Evolutionary conservation across 2,888 invertebrate genomes (phyloP).

Genomic region (Caenorhabditis sp.): DNA sequence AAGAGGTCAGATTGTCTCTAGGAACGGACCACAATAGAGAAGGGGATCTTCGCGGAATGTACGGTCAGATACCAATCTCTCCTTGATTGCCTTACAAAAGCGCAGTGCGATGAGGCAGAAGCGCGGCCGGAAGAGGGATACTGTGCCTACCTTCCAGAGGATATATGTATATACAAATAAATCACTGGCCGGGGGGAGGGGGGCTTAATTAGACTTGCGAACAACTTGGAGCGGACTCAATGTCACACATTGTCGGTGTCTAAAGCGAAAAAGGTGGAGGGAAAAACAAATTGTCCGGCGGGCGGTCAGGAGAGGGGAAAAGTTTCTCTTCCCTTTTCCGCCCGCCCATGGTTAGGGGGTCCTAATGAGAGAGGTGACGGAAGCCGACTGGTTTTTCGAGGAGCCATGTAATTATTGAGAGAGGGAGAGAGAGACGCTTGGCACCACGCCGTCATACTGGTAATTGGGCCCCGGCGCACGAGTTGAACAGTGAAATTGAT

Average conservation of each 20-base stretch:
- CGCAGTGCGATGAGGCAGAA: conserved; percentile 37
- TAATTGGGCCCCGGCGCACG: too few relatives aligned
- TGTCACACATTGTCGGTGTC: conserved; percentile 35
- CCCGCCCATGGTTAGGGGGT: conserved; percentile 22
- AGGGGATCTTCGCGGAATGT: not conserved
- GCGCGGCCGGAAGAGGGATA: conserved; percentile 21
- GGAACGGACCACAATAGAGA: conserved; percentile 17
- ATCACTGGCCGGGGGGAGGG: conserved; percentile 17
- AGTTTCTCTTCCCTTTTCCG: conserved; percentile 29
- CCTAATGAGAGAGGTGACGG: conserved; percentile 52
- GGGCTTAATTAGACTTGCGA: conserved; percentile 17
- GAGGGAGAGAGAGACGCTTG: not conserved
- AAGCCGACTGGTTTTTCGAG: conserved; percentile 46
- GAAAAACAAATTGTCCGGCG: conserved; percentile 25
- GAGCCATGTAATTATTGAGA: conserved; percentile 46
- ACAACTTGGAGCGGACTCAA: conserved; percentile 19
- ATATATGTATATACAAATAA: conserved; percentile 15
- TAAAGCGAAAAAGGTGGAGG: conserved; percentile 2
- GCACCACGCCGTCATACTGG: not conserved
- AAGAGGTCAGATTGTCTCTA: conserved; percentile 46
- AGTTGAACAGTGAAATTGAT: too few relatives aligned
- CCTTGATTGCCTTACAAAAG: conserved; percentile 50
- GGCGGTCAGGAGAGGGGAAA: not conserved
- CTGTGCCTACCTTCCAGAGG: not conserved
- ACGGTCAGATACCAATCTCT: conserved; percentile 34